A percentile compares a stretch with the other conserved stretches of the same genome.
These are phyloP conservation scores for Intellagama lesueurii DNA, from an alignment of 2,797 vertebrate genomes.

Conservation along the genomic window DNA sequence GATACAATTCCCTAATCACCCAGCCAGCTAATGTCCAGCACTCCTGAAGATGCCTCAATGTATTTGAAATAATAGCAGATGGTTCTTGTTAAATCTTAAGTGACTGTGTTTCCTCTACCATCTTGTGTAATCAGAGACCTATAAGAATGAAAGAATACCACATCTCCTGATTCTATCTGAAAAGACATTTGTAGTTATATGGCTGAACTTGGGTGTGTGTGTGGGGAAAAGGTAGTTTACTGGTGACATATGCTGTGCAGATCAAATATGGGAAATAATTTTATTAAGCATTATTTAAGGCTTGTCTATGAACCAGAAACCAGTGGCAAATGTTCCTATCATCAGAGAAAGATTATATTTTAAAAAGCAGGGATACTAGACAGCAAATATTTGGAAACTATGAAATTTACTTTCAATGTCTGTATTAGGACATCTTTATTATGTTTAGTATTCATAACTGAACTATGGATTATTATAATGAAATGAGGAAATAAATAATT, in stretches of 20 bases:
- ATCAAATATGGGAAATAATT: slow-evolving; percentile 20
- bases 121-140: neutral
- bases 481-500: slow-evolving; percentile 60
- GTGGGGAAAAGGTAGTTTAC: neutral
- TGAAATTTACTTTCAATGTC: slow-evolving; percentile 30
- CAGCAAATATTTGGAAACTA: slow-evolving; percentile 6
- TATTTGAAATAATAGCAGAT: neutral
- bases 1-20: neutral
- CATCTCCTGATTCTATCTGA: neutral
- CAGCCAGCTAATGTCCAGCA: neutral
- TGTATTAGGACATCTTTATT: slow-evolving; percentile 37
- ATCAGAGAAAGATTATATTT: neutral
- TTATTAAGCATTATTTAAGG: slow-evolving; percentile 24
- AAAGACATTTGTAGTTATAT: neutral
- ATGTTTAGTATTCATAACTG: slow-evolving; percentile 34
- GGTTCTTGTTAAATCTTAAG: slow-evolving; percentile 25
- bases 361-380: neutral
- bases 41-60: neutral
- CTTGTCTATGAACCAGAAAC: slow-evolving; percentile 23
- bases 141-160: neutral
- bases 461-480: slow-evolving; percentile 47
- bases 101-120: neutral
- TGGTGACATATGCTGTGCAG: slow-evolving; percentile 31
- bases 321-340: neutral
- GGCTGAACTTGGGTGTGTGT: slow-evolving; percentile 2